A percentile compares a stretch with the other conserved stretches of the same genome.
phyloP scores from a whole-genome alignment of 2,888 invertebrate species.

The Drosophila pegasa region DNA sequence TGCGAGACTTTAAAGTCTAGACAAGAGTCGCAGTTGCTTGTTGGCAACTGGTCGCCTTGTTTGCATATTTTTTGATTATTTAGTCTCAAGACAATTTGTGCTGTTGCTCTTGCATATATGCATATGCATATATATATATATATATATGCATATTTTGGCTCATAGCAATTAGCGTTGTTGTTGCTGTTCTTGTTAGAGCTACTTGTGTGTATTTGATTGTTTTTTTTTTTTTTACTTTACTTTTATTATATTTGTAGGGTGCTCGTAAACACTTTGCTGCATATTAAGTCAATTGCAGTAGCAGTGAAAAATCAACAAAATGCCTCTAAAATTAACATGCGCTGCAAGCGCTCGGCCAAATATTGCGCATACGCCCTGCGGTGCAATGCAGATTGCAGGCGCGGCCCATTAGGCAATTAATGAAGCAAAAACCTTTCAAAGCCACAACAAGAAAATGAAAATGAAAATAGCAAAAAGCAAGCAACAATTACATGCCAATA shows the following conservation, averaged over 20 bases:
- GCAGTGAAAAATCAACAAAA: conserved; percentile 28
- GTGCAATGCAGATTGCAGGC: conserved; percentile 51
- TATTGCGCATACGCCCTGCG: conserved; percentile 64
- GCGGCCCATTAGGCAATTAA: conserved; percentile 79
- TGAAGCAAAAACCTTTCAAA: conserved; percentile 59
- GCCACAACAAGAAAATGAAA: conserved; percentile 12
- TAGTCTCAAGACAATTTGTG: conserved; percentile 16
- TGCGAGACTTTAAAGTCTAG: conserved; percentile 57
- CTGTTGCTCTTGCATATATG: background rate
- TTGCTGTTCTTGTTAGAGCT: conserved; percentile 22
- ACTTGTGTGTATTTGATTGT: conserved; percentile 59
- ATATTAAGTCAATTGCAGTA: conserved; percentile 32
- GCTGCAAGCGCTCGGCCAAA: conserved; percentile 22
- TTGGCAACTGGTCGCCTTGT: conserved; percentile 69
- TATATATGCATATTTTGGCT: conserved; percentile 11
- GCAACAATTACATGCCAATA: conserved; percentile 37
- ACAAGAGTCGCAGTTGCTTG: conserved; percentile 55
- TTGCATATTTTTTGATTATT: conserved; percentile 49
- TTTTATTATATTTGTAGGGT: conserved; percentile 40
- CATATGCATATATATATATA: background rate
- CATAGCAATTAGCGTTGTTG: conserved; percentile 34
- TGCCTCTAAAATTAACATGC: conserved; percentile 15
- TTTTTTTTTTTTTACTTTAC: background rate
- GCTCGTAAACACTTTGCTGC: conserved; percentile 33
- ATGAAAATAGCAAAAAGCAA: conserved; percentile 12